Base-by-base conservation (phyloP, 2,113 vertebrate genomes). In the Upupa epops region DNA sequence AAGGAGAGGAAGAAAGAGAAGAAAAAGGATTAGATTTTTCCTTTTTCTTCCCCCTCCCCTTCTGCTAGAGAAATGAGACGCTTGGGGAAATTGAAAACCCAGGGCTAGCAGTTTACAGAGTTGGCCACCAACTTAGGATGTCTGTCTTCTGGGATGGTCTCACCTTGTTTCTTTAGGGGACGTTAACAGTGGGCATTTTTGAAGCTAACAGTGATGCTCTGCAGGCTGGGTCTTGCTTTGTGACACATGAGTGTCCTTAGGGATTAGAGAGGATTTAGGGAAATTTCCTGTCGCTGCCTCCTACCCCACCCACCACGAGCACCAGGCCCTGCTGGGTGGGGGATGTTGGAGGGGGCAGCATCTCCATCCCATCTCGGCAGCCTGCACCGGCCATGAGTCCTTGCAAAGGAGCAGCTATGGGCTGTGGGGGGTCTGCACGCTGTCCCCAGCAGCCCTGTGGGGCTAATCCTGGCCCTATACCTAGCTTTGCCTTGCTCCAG, bases 1-100 rank as follows among this genome's bases (percentile, higher is more conserved):
- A 32, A 88, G 65, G 32, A 55, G 65, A 79, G 76, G 65, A 70
- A 82, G 46, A 52, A 76, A 36, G 46, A 17, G 17, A 54, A 31
- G 60, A 83, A 87, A 71, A 58, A 60, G 82, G 74, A 31, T 76
- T 96, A 95, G 94, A 93, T 80, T 96, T 96, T 95, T 92, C 13
- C 29, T 21, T 8, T 34, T 25, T 25, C 14, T 26, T 52, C 15
- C 25, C 58, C 37, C 56, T 82, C 95, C 65, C 90, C 86, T 96
- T 96, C 85, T 81, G 94, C 3, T 5, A 90, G n/a, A 88, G 73
- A 95, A 96, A 94, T 17, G 48, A 89, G 64, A 52, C 13, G 1
- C 82, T 92, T 88, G 65, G 66, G 88, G 88, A 91, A 82, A 95
- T 84, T 46, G 40, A 91, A 89, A 94, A 45, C 6, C 40, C 55